Evolutionary conservation across 2,113 vertebrate species (phyloP).

Genomic region (Ovibos moschatus): DNA sequence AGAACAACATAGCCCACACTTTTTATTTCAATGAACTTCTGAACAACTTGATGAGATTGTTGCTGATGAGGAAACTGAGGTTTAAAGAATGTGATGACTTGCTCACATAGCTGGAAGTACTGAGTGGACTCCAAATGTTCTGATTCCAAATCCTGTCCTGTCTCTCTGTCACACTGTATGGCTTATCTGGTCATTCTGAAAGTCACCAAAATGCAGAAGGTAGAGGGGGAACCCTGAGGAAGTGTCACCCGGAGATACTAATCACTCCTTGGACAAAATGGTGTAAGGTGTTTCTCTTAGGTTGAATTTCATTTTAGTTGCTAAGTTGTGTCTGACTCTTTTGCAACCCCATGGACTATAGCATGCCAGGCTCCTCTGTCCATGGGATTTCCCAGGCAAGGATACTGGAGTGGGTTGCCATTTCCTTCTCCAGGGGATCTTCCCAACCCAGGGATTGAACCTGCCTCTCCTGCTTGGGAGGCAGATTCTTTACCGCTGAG

Average conservation of each 20-base stretch:
- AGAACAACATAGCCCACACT: background rate
- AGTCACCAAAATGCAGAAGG: background rate
- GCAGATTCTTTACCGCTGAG: background rate
- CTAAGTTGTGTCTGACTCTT: background rate
- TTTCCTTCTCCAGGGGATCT: background rate
- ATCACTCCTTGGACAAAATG: background rate
- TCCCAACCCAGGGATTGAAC: background rate
- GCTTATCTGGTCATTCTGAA: background rate
- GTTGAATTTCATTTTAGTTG: background rate
- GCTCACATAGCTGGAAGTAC: background rate
- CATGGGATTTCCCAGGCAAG: background rate
- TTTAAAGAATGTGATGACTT: background rate
- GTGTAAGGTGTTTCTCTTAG: background rate
- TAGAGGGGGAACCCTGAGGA: background rate
- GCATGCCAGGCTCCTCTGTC: background rate
- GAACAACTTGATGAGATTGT: background rate
- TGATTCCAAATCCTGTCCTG: background rate
- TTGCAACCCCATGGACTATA: background rate
- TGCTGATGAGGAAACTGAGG: background rate
- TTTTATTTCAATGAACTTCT: constrained; percentile 10
- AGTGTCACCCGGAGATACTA: background rate
- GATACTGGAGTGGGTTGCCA: background rate
- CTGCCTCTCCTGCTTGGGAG: background rate
- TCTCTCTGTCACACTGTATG: background rate
- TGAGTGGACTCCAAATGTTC: background rate